Conservation (phyloP, 2,888 invertebrate species). For the Drosophila lacicola region DNA sequence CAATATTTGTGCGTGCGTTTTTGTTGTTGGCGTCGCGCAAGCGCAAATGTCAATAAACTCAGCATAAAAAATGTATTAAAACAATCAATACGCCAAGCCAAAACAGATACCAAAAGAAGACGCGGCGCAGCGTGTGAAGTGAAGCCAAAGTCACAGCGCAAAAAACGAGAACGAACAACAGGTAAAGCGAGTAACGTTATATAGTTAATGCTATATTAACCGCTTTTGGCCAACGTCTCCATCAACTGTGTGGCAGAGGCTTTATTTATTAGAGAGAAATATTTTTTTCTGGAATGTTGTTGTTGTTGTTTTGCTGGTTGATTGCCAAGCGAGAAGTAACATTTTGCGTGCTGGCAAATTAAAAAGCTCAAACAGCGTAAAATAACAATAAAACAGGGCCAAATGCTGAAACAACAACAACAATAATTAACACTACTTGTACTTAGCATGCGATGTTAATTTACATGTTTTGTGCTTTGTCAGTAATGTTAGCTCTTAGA, state of each 20-base stretch:
- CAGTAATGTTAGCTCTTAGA: slow-evolving; percentile 9
- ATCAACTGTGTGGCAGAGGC: neutral
- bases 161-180: slow-evolving; percentile 41
- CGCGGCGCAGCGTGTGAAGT: slow-evolving; percentile 40
- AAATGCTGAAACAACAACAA: slow-evolving; percentile 14
- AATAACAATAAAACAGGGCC: slow-evolving; percentile 20
- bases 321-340: slow-evolving; percentile 13
- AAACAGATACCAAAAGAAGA: slow-evolving; percentile 5
- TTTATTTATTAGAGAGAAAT: slow-evolving; percentile 24
- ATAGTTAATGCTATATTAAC: slow-evolving; percentile 45
- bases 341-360: slow-evolving; percentile 29
- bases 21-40: slow-evolving; percentile 33
- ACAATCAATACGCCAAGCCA: slow-evolving; percentile 59
- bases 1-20: neutral
- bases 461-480: slow-evolving; percentile 8
- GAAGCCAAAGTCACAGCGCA: slow-evolving; percentile 17
- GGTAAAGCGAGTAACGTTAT: slow-evolving; percentile 67
- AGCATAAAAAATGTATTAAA: slow-evolving; percentile 53
- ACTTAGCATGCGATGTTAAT: slow-evolving; percentile 26
- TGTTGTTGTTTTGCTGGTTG: slow-evolving; percentile 11
- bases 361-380: slow-evolving; percentile 41
- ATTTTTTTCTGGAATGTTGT: neutral
- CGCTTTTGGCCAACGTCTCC: slow-evolving; percentile 45
- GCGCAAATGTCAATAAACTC: slow-evolving; percentile 79
- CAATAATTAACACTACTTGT: slow-evolving; percentile 27